Conservation (phyloP, 2,888 invertebrate genomes). For the Malthinus seriepunctatus region DNA sequence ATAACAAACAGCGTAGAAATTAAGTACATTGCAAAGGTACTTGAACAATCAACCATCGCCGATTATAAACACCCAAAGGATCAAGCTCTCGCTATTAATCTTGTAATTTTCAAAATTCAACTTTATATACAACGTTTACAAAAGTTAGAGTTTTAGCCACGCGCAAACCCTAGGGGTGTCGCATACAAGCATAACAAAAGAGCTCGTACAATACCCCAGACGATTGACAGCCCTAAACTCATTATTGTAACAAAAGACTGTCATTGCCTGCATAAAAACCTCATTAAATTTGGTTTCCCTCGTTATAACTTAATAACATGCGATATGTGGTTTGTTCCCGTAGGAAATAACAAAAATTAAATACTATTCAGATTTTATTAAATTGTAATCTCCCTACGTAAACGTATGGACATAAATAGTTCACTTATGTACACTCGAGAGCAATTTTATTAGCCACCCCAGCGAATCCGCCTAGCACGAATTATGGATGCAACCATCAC, state of each 20-base stretch:
- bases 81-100: constrained; percentile 26
- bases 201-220: constrained; percentile 49
- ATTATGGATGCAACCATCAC: too few relatives aligned
- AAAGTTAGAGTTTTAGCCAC: constrained; percentile 28
- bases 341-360: constrained; percentile 33
- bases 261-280: constrained; percentile 57
- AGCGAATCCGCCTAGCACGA: too few relatives aligned
- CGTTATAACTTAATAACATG: constrained; percentile 51
- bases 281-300: constrained; percentile 52
- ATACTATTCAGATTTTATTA: constrained; percentile 32
- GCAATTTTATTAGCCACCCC: too few relatives aligned
- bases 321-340: constrained; percentile 35
- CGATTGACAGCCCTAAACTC: constrained; percentile 55
- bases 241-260: constrained; percentile 56
- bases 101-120: constrained; percentile 26
- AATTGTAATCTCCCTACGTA: constrained; percentile 9
- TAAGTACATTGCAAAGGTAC: constrained; percentile 17
- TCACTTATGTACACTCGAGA: too few relatives aligned
- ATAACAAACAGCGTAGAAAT: too few relatives aligned
- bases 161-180: constrained; percentile 35
- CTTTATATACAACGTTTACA: constrained; percentile 21
- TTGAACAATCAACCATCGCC: constrained; percentile 28
- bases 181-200: constrained; percentile 40
- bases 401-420: too few relatives aligned
- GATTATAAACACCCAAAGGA: constrained; percentile 31